These are phyloP conservation scores for Amorpha juglandis DNA, from an alignment of 2,888 invertebrate genomes.

Conservation along the genomic window DNA sequence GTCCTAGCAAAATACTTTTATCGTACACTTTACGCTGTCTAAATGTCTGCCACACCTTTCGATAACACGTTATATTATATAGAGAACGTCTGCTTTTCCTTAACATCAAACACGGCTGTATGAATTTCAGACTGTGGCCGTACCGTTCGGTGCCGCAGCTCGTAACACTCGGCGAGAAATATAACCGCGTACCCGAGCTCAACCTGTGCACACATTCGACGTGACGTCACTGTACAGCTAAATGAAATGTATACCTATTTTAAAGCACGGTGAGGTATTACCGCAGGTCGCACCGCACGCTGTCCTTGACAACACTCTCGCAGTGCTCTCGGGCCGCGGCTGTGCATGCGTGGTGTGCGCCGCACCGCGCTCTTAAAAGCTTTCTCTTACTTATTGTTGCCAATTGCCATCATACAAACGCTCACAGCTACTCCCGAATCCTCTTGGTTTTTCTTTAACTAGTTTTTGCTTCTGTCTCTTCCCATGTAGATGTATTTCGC, in stretches of 20 bases:
- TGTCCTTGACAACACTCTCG: slow-evolving; percentile 17
- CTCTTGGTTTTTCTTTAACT: slow-evolving; percentile 1
- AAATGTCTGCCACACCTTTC: too few relatives aligned
- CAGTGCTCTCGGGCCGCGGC: not conserved
- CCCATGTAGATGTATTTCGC: too few relatives aligned
- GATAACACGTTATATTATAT: too few relatives aligned
- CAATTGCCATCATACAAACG: not conserved
- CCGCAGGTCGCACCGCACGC: slow-evolving; percentile 19
- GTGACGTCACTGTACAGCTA: slow-evolving; percentile 27
- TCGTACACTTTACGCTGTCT: too few relatives aligned
- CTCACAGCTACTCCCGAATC: not conserved
- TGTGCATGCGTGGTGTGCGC: slow-evolving; percentile 22
- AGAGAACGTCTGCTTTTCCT: too few relatives aligned
- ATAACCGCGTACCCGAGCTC: not conserved
- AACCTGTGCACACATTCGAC: slow-evolving; percentile 27
- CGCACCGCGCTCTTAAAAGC: slow-evolving; percentile 1
- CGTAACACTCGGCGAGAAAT: slow-evolving; percentile 7
- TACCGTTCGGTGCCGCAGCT: slow-evolving; percentile 7
- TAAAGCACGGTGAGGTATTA: slow-evolving; percentile 22
- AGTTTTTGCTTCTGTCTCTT: not conserved
- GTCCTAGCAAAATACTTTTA: too few relatives aligned
- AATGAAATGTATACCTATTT: slow-evolving; percentile 26
- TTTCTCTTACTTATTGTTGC: slow-evolving; percentile 20
- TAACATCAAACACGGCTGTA: not conserved
- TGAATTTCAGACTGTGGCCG: not conserved